Evolutionary conservation across 2,113 vertebrate species (phyloP).

Genomic region (Leptocoma aspasia): DNA sequence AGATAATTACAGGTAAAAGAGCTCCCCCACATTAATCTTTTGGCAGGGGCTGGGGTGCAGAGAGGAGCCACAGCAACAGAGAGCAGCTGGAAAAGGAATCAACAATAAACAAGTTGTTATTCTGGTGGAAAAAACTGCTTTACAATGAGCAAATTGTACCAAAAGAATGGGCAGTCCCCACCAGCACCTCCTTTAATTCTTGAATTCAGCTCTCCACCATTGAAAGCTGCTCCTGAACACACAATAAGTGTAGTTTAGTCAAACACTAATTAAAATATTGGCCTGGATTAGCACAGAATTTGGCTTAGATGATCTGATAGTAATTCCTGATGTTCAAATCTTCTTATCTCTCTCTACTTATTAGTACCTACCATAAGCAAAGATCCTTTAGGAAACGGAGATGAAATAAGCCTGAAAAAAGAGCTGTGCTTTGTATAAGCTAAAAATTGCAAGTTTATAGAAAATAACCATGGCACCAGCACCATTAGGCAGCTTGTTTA

Average conservation of each 20-base stretch:
- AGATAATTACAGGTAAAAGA: background rate
- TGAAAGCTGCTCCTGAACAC: background rate
- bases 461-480: background rate
- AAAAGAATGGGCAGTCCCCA: background rate
- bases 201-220: background rate
- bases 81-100: background rate
- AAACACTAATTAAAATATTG: background rate
- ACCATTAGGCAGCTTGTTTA: conserved; percentile 19
- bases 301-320: background rate
- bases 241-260: background rate
- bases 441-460: background rate
- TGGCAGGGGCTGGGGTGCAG: background rate
- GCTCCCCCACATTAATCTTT: background rate
- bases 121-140: background rate
- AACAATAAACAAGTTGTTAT: background rate
- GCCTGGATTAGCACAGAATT: background rate
- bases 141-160: background rate
- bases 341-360: background rate
- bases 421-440: background rate
- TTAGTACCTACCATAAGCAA: background rate
- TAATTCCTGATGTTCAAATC: background rate
- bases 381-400: background rate
- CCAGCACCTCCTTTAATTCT: background rate
- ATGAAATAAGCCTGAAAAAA: background rate
- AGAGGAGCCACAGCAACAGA: background rate